Evolutionary conservation across 2,113 vertebrate genomes (phyloP), one percentile per base, ranked within the genome.

Genomic region (Prionailurus bengalensis): DNA sequence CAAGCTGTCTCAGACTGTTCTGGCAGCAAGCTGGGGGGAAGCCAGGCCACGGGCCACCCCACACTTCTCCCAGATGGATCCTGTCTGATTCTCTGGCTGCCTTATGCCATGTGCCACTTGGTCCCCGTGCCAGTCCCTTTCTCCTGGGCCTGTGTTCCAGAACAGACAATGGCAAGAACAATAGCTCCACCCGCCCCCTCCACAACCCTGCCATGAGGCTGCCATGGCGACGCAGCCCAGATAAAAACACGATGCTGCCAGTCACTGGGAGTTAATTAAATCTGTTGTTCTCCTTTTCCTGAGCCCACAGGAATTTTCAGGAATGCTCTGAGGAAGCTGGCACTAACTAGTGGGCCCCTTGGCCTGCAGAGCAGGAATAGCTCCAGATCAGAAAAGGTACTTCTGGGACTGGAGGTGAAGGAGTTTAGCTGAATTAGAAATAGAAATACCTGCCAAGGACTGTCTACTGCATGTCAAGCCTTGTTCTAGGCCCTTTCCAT

Each of bases 181-280:
- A 98, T 98, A 97, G 97, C 93, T 97, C 96, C 84, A 73, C 94
- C 97, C 97, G 74, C 97, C 97, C 96, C 97, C 97, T 97, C 82
- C 3, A 96, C 97, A 97, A 85, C 98, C 97, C 96, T 74, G 71
- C 94, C 94, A 97, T 82, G 96, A 97, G 65, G 97, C 96, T 98
- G 98, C 97, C 98, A 98, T 98, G 98, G 98, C 4, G 97, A 98
- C 95, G 55, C 73, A 89, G 94, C 98, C 81, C 33, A 70, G 96
- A 97, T 83, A 97, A 96, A 97, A 98, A 98, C 97, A 97, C 83
- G 91, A 97, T 71, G 97, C 97, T 98, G 97, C 98, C 97, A 97
- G 97, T 98, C 97, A 97, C 96, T 85, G 85, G 94, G 96, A 98
- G 97, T 98, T 98, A 98, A 98, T 98, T 97, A 98, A 97, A 97